phyloP scores from a whole-genome alignment of 2,797 vertebrate genomes.

The Schizothorax lantsangensis region DNA sequence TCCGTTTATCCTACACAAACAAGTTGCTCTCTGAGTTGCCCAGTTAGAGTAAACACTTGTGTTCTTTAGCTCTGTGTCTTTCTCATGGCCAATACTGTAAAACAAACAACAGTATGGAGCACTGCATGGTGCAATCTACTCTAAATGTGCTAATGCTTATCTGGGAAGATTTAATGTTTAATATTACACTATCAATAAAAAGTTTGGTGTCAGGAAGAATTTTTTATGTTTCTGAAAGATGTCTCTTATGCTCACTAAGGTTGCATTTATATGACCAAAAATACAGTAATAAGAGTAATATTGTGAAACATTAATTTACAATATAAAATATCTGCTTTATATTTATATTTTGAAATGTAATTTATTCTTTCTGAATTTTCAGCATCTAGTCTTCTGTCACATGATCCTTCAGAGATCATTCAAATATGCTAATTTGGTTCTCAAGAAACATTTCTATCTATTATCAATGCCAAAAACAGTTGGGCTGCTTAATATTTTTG shows the following conservation, averaged over 20 bases:
- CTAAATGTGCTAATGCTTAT: not conserved
- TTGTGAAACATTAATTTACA: not conserved
- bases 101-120: not conserved
- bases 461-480: not conserved
- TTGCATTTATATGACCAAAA: not conserved
- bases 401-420: not conserved
- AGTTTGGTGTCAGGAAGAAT: not conserved
- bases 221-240: not conserved
- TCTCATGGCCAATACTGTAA: not conserved
- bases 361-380: not conserved
- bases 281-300: not conserved
- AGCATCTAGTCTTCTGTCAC: not conserved
- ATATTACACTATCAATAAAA: not conserved
- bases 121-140: not conserved
- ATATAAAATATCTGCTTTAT: not conserved
- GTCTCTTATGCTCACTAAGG: not conserved
- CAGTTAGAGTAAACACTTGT: not conserved
- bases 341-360: not conserved
- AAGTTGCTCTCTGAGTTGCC: conserved; percentile 18
- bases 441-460: not conserved
- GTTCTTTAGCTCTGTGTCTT: not conserved
- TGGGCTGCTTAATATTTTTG: too few relatives aligned
- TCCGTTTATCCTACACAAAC: conserved; percentile 33
- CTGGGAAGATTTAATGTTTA: not conserved
- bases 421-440: not conserved